Evolutionary conservation across 1,140 invertebrate species (phyloP), one percentile per base, ranked within the genome.

Genomic region (Eueides isabella): DNA sequence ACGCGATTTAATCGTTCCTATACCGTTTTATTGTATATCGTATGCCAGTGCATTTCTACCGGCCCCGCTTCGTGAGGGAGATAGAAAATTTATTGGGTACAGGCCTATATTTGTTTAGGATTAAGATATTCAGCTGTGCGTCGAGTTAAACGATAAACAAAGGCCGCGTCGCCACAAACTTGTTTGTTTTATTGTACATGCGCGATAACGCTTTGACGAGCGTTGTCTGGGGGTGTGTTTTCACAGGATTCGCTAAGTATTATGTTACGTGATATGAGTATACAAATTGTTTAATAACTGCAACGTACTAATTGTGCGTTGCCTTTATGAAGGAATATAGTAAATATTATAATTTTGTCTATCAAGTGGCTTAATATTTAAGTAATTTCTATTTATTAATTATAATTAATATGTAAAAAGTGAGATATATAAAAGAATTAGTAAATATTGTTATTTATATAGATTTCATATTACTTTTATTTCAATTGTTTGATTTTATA

Each of bases 101-200:
- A 62, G 72, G 23, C 79, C 67, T 81, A 85, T 90, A 86, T 90
- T 91, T 90, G 83, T 86, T 89, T 89, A 91, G 89, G 89, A 90
- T 91, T 91, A 91, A 84, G 84, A 90, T 81, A 86, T 89, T 84
- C 84, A 79, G 77, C 81, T 80, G 80, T 85, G 83, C 79, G 85
- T 86, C 79, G 80, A 84, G 84, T 85, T 86, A 79, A 84, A 86
- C 80, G 87, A 87, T 86, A 87, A 89, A 91, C 87, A 89, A 88
- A 84, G 81, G 83, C 83, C 78, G 74, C 72, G 80, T 85, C 79
- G 67, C 82, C 85, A 80, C 87, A 84, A 88, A 85, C 80, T 84
- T 89, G 86, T 91, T 90, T 89, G 87, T 83, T 80, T 85, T 87
- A 89, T 89, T 91, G 85, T 91, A 85, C 83, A 86, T 74, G 82